Percentiles rank a stretch among this genome's conserved stretches.
Conservation (phyloP, 2,888 invertebrate genomes). For the Thalpophila matura region DNA sequence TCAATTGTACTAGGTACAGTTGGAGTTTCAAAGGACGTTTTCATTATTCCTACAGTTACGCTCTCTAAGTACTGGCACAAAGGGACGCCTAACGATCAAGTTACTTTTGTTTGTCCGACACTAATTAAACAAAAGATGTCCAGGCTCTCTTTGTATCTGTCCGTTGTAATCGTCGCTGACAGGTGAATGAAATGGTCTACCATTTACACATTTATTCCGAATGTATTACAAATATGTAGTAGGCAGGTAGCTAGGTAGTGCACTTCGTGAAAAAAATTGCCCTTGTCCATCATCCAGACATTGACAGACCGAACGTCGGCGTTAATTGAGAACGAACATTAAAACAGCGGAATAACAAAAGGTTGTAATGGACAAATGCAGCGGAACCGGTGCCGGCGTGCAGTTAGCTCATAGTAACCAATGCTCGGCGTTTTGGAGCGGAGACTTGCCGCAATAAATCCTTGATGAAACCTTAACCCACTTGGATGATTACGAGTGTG, state of each 20-base stretch:
- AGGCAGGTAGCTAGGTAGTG: too few species aligned
- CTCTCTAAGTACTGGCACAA: constrained; percentile 79
- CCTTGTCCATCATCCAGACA: constrained; percentile 70
- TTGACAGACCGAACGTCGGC: constrained; percentile 80
- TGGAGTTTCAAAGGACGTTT: constrained; percentile 81
- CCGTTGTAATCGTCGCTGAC: constrained; percentile 71
- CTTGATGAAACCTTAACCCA: constrained; percentile 91
- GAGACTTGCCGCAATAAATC: constrained; percentile 91
- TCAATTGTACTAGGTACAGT: constrained; percentile 80
- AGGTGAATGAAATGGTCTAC: constrained; percentile 77
- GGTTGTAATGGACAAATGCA: constrained; percentile 84
- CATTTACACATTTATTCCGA: too few species aligned
- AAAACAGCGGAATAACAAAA: constrained; percentile 73
- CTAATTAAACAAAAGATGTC: constrained; percentile 88
- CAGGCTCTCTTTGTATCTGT: constrained; percentile 74
- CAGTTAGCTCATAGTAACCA: constrained; percentile 88
- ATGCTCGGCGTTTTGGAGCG: constrained; percentile 88
- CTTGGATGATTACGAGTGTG: constrained; percentile 89
- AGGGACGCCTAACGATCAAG: constrained; percentile 84
- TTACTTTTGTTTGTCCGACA: constrained; percentile 86
- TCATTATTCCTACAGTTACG: constrained; percentile 81
- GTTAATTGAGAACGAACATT: constrained; percentile 70
- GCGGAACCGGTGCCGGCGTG: constrained; percentile 86
- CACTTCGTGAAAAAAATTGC: constrained; percentile 66
- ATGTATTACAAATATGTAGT: constrained; percentile 56